A percentile compares a stretch with the other conserved stretches of the same genome.
phyloP scores from a whole-genome alignment of 35 echinoderm and acorn worm genomes.

The Ptychodera flava region DNA sequence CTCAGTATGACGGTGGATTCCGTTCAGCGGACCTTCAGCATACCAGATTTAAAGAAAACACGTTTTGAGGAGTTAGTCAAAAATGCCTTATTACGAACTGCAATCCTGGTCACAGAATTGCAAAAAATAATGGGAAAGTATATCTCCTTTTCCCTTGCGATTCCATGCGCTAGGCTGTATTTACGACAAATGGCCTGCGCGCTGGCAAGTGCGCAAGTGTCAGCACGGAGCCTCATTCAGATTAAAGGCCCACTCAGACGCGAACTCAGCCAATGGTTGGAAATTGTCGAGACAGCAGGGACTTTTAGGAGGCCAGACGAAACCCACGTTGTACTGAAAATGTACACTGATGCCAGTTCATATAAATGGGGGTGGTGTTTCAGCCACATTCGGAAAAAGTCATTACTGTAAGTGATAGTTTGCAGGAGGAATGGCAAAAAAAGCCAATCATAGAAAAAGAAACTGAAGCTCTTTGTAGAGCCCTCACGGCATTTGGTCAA shows the following conservation, averaged over 20 bases:
- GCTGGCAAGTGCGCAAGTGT: neutral
- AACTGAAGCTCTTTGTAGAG: neutral
- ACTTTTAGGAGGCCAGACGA: neutral
- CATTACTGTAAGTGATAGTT: neutral
- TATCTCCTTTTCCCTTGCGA: neutral
- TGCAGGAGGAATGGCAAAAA: no score
- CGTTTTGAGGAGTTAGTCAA: neutral
- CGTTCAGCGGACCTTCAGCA: neutral
- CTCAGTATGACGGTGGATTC: neutral
- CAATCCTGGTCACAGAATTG: neutral
- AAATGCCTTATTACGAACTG: neutral
- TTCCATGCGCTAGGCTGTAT: neutral
- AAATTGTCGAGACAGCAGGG: neutral
- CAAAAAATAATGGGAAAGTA: neutral
- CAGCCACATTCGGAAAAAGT: neutral
- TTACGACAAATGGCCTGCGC: neutral
- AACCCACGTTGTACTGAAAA: neutral
- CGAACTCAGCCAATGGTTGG: neutral
- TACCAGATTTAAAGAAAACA: neutral
- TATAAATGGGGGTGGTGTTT: neutral
- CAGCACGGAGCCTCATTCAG: neutral
- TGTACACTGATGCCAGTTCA: neutral
- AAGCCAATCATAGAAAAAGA: neutral
- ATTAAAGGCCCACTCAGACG: neutral
- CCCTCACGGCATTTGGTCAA: neutral